Evolutionary conservation across 1,140 invertebrate genomes (phyloP).

Genomic region (Drosophila ambigua): DNA sequence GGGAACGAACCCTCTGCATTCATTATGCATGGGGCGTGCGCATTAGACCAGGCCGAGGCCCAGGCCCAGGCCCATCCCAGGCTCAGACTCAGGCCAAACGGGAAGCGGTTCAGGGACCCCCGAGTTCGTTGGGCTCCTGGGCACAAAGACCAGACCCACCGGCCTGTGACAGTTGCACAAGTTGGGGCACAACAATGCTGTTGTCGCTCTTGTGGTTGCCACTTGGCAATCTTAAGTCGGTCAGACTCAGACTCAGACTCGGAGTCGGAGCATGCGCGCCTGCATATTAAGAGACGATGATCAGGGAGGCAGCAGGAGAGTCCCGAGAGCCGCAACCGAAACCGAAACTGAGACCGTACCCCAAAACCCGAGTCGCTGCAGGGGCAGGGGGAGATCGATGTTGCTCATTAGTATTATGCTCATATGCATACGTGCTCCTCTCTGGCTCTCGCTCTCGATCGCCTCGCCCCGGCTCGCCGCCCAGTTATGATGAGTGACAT

Average conservation of each 20-base stretch:
- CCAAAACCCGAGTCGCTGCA: conserved; percentile 10
- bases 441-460: neutral
- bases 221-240: conserved; percentile 73
- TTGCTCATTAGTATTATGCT: conserved; percentile 67
- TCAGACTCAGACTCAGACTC: conserved; percentile 29
- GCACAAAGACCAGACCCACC: conserved; percentile 31
- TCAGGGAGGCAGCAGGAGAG: conserved; percentile 15
- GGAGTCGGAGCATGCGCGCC: conserved; percentile 56
- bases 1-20: conserved; percentile 32
- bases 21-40: conserved; percentile 73
- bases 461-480: neutral
- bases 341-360: conserved; percentile 11
- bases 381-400: conserved; percentile 39
- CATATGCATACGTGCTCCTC: conserved; percentile 69
- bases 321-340: conserved; percentile 14
- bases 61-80: neutral
- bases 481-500: conserved; percentile 77
- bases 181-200: conserved; percentile 44
- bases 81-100: conserved; percentile 1
- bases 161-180: conserved; percentile 43
- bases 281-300: conserved; percentile 75
- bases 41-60: conserved; percentile 57
- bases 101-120: conserved; percentile 31
- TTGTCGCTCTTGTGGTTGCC: conserved; percentile 52
- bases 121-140: conserved; percentile 13